Evolutionary conservation across 2,797 vertebrate genomes (phyloP), one percentile per base, ranked within the genome.

Genomic region (Argya squamiceps): DNA sequence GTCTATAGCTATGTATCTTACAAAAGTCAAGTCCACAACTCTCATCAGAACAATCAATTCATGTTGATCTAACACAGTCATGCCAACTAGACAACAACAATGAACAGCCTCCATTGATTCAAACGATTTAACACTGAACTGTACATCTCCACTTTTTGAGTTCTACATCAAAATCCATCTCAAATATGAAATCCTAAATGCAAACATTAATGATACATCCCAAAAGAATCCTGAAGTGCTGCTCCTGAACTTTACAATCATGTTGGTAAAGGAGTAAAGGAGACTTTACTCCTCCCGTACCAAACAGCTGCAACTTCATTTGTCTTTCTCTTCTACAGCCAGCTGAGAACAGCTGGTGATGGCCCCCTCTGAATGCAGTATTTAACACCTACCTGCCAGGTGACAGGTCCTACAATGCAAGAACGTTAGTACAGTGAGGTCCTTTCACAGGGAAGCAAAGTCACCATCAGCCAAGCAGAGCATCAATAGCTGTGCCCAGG

Each of bases 301-400:
- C 44, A 18, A 91, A 76, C 27, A 83, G 67, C 47, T 73, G 58
- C 84, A 88, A 65, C 49, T 73, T 80, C 67, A 68, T 63, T 43
- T 34, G 14, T 78, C 34, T 47, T 87, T 73, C 76, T 86, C 68
- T 88, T 71, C 53, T 16, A 20, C 15, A 92, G 65, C 23, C 90
- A 88, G 36, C 36, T 13, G 27, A 92, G 69, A 91, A 77, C n/a
- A 93, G 84, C 37, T 90, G 77, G 37, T 52, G 79, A 78, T 84
- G 96, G 83, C 89, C 81, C 76, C 32, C 46, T 88, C n/a, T 44
- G 32, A 96, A 94, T 23, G 81, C 62, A 87, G 62, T 41, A 87
- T 87, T 97, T 91, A 96, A 87, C 88, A 92, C 79, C 94, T 83
- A 81, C 91, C 84, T 81, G 52, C 76, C n/a, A 89, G 85, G 41